Evolutionary conservation across 1,140 invertebrate species (phyloP).

Genomic region (Lycorma delicatula): DNA sequence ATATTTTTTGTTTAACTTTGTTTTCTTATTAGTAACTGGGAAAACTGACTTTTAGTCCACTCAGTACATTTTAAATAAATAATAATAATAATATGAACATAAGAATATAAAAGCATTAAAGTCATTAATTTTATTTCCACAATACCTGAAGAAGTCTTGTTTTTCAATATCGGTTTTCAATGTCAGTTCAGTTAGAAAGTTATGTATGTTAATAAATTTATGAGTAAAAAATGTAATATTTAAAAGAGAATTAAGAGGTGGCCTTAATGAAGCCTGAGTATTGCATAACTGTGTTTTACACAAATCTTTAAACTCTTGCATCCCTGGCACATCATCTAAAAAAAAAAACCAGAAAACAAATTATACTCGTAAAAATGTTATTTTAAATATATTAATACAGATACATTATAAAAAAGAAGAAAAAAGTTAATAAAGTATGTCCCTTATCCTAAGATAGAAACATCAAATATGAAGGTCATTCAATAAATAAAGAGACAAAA

Average conservation of each 20-base stretch:
- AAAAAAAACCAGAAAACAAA: no score
- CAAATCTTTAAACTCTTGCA: slow-evolving; percentile 55
- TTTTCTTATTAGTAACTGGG: no score
- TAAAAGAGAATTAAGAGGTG: slow-evolving; percentile 51
- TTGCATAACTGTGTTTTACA: slow-evolving; percentile 55
- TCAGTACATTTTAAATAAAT: no score
- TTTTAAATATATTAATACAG: no score
- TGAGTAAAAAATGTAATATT: slow-evolving; percentile 69
- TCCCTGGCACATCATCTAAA: slow-evolving; percentile 55
- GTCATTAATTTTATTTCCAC: no score
- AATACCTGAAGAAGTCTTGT: slow-evolving; percentile 63
- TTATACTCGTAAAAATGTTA: no score
- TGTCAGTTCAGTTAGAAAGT: slow-evolving; percentile 70
- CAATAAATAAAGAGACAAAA: neutral
- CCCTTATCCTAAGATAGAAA: neutral
- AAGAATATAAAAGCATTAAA: neutral
- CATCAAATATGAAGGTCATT: no score
- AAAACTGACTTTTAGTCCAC: no score
- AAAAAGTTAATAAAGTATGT: neutral
- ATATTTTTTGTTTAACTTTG: no score
- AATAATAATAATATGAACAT: neutral
- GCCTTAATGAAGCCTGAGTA: slow-evolving; percentile 45
- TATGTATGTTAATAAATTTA: slow-evolving; percentile 71
- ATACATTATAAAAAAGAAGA: slow-evolving; percentile 2
- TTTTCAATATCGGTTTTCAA: slow-evolving; percentile 67